A percentile compares a stretch with the other conserved stretches of the same genome.
Evolutionary conservation across 2,113 vertebrate species (phyloP).

Genomic region (Lethenteron reissneri): DNA sequence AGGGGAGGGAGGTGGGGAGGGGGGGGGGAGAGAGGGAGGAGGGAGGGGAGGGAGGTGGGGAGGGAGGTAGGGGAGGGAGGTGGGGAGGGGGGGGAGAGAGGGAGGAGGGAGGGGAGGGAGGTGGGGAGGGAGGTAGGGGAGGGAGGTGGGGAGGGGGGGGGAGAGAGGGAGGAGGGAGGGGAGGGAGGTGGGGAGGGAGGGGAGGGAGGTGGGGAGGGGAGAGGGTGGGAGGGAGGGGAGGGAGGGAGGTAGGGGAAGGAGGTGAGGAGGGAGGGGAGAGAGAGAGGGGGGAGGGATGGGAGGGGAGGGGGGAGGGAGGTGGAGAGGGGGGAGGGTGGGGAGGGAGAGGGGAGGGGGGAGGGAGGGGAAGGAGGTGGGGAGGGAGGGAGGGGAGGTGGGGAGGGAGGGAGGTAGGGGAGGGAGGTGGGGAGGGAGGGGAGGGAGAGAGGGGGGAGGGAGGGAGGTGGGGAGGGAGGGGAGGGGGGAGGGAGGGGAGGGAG

Average conservation of each 20-base stretch:
- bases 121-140: neutral
- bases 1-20: neutral
- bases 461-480: too few relatives aligned
- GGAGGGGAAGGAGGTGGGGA: neutral
- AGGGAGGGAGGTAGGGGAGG: neutral
- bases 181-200: neutral
- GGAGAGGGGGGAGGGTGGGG: neutral
- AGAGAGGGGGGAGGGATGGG: neutral
- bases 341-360: neutral
- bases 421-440: neutral
- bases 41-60: neutral
- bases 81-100: neutral
- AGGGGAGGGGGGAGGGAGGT: neutral
- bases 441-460: neutral
- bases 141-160: neutral
- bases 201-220: neutral
- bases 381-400: neutral
- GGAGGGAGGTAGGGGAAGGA: neutral
- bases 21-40: neutral
- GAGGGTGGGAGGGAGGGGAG: neutral
- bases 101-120: neutral
- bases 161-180: neutral
- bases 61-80: neutral
- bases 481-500: too few relatives aligned
- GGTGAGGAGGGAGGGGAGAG: neutral